A percentile compares a stretch with the other conserved stretches of the same genome.
Evolutionary conservation across 2,113 vertebrate genomes (phyloP).

Genomic region (Megaptera novaeangliae): DNA sequence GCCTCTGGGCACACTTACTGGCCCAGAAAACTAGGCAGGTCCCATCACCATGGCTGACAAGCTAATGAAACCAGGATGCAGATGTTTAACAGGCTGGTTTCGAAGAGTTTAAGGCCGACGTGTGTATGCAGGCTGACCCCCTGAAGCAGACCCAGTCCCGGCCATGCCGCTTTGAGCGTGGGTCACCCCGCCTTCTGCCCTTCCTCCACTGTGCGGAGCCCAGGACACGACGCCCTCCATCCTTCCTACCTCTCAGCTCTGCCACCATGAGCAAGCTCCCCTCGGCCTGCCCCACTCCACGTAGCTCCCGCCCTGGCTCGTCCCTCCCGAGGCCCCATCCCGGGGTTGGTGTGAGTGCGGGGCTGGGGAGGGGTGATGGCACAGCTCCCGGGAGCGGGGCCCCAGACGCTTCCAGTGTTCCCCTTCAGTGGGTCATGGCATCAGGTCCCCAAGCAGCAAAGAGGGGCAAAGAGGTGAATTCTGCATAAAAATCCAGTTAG

Average conservation of each 20-base stretch:
- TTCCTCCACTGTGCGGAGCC: not conserved
- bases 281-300: not conserved
- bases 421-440: not conserved
- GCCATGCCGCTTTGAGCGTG: not conserved
- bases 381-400: accelerated
- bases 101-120: not conserved
- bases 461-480: not conserved
- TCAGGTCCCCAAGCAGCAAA: not conserved
- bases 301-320: accelerated
- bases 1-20: conserved; percentile 55
- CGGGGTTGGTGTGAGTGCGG: not conserved
- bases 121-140: not conserved
- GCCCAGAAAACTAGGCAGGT: conserved; percentile 29
- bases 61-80: conserved; percentile 44
- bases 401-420: not conserved
- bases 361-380: accelerated
- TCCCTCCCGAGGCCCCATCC: not conserved
- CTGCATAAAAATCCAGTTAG: not conserved
- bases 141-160: conserved; percentile 25
- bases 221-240: not conserved
- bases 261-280: not conserved
- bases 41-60: conserved; percentile 18
- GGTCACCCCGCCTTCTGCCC: not conserved
- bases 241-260: not conserved
- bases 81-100: conserved; percentile 9